Evolutionary conservation across 2,113 vertebrate species (phyloP), one percentile per base, ranked within the genome.

Genomic region (Esox niger): DNA sequence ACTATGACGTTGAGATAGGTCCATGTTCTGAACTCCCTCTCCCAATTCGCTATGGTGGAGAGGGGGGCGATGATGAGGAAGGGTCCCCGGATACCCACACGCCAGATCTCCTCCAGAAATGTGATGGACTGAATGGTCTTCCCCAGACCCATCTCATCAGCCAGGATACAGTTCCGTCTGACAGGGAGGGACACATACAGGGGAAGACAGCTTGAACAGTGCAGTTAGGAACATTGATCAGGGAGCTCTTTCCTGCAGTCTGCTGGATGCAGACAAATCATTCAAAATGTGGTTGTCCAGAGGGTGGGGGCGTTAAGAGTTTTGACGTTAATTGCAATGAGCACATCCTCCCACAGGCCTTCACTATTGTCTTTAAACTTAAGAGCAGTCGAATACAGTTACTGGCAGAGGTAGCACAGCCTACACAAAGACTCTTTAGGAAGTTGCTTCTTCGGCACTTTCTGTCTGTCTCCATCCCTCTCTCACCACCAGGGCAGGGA

Each of bases 51-150:
- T 68, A 99, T 99, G n/a, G 97, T 99, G 78, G 97, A 99, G 29
- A 99, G 95, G 0, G 97, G 97, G 76, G 97, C 97, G 23, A 99
- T 99, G 79, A 99, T 97, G 70, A 99, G 93, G 84, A 98, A 99
- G 70, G 97, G 97, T 3, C 92, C 91, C 75, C 89, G 92, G 74
- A 99, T 96, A 69, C 96, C 96, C 25, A 93, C 87, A 67, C 94
- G 91, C 67, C 89, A 81, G 75, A 99, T 97, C 89, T 98, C 97
- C 20, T 95, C 93, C 58, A 99, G 93, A 90, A 98, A 99, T 57
- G 96, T 98, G 83, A 99, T 98, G 62, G 96, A 98, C 80, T 99
- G 97, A 86, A 99, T 99, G 67, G 97, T 99, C 88, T 99, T 99
- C 29, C 97, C 97, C 73, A 99, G 93, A 80, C 96, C 96, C 97